A percentile compares a stretch with the other conserved stretches of the same genome.
These are phyloP conservation scores for Orthonychiurus folsomi DNA, from an alignment of 2,888 invertebrate species.

Conservation along the genomic window DNA sequence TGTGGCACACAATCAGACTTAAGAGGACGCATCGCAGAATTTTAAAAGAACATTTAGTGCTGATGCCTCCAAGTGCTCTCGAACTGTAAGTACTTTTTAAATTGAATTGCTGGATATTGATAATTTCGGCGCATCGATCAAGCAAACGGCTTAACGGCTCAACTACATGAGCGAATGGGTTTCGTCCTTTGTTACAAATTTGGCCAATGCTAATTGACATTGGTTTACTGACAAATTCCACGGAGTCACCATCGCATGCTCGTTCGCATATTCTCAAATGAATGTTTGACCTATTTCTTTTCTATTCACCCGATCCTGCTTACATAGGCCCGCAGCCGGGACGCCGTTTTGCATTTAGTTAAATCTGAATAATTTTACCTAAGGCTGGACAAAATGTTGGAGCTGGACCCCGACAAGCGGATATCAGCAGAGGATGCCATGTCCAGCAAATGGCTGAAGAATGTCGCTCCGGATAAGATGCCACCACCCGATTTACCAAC, in stretches of 20 bases:
- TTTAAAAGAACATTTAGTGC: constrained; percentile 84
- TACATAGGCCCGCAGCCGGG: background rate
- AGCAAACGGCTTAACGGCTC: no score
- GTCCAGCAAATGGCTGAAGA: constrained; percentile 82
- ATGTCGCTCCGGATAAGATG: constrained; percentile 75
- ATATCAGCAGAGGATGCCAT: constrained; percentile 92
- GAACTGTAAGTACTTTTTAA: constrained; percentile 58
- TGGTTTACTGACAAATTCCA: constrained; percentile 6
- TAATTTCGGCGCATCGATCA: no score
- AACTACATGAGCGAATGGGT: no score
- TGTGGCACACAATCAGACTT: constrained; percentile 83
- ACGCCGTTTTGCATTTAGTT: background rate
- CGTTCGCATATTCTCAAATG: no score
- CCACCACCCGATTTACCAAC: constrained; percentile 71
- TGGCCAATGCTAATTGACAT: no score
- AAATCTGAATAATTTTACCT: constrained; percentile 10
- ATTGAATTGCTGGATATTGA: no score
- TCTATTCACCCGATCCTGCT: background rate
- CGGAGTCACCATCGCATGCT: background rate
- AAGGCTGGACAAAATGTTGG: constrained; percentile 82
- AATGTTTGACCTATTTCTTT: background rate
- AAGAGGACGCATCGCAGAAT: constrained; percentile 81
- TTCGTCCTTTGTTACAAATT: no score
- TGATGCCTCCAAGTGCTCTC: constrained; percentile 78
- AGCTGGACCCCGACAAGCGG: constrained; percentile 85